phyloP scores from a whole-genome alignment of 2,113 vertebrate genomes.

The Tupaia chinensis region DNA sequence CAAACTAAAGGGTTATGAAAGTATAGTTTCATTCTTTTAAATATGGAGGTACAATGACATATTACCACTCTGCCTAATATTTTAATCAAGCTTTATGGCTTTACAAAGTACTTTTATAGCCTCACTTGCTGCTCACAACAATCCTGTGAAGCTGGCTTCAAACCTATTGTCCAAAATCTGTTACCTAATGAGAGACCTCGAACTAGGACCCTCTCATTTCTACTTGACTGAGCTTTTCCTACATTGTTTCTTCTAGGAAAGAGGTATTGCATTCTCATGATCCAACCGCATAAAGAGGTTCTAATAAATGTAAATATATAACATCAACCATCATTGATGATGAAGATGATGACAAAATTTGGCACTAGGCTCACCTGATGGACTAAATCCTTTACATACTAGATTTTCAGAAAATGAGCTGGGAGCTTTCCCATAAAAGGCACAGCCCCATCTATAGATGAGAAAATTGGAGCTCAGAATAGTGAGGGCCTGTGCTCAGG shows the following conservation, averaged over 20 bases:
- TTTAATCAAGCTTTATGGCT: background rate
- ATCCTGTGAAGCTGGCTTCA: background rate
- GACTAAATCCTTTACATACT: background rate
- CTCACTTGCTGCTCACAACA: background rate
- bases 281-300: background rate
- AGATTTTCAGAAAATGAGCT: background rate
- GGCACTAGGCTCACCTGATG: background rate
- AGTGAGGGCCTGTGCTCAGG: background rate
- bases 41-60: background rate
- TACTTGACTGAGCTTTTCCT: background rate
- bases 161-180: background rate
- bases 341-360: background rate
- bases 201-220: background rate
- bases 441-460: background rate
- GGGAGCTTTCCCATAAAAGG: background rate
- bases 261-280: background rate
- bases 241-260: conserved; percentile 29
- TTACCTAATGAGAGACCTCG: background rate
- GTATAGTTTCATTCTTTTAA: background rate
- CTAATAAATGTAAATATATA: background rate
- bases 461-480: background rate
- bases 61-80: background rate
- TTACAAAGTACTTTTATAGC: background rate
- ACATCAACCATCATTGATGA: background rate
- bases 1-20: background rate